Base-by-base conservation (phyloP, 2,113 vertebrate genomes). In the Rhizomys pruinosus region DNA sequence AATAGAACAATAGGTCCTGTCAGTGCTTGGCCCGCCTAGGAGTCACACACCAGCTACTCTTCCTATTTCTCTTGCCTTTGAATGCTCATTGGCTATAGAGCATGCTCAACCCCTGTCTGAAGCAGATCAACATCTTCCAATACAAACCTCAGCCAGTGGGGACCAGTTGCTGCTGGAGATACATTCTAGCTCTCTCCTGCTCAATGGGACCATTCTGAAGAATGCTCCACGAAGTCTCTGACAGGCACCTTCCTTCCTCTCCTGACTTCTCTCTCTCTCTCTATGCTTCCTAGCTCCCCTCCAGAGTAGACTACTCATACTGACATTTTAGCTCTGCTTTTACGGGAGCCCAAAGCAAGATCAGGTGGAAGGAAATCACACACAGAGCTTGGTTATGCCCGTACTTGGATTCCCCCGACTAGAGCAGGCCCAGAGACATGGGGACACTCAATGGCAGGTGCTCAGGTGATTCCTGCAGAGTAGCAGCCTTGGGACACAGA, bases 401-500 rank as follows among this genome's bases (percentile, higher is more conserved):
- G 73, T 44, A 20, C 29, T 64, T 72, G 47, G 66, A 23, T 64
- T 63, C n/a, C 37, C 52, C 7, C 3, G 74, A 68, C 37, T 23
- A 5, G 11, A 78, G 92, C 42, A 74, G 59, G 81, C 81, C 72
- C 34, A 0, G 27, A 68, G 29, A 15, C 61, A 27, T 57, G 63
- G 9, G 87, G 72, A 77, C 20, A 90, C n/a, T 94, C 6, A 0
- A 44, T 22, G 55, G 59, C 74, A 71, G 44, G 76, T 92, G 89
- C 69, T 27, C 27, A 7, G 15, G 59, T 59, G 39, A 79, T 93
- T 94, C 89, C 91, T 93, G 79, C 87, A 93, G 52, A 94, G 71
- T 89, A 88, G 59, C 66, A 76, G 89, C 81, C 84, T 88, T 22
- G 2, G 68, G 57, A 84, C 89, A 90, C 66, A 89, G 39, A 89